Evolutionary conservation across 2,888 invertebrate genomes (phyloP).

Genomic region (Hypena proboscidalis): DNA sequence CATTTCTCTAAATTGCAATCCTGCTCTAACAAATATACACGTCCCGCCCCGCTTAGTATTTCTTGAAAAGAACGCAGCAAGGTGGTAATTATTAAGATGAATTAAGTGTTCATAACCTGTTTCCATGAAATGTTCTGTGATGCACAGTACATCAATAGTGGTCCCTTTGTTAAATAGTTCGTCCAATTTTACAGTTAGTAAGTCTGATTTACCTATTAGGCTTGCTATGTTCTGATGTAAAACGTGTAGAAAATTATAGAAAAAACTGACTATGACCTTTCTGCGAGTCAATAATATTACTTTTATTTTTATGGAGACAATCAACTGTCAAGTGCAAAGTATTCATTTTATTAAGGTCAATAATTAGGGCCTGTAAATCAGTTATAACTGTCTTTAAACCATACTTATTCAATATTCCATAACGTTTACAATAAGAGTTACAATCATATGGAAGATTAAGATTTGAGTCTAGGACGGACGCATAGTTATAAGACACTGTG

Average conservation of each 20-base stretch:
- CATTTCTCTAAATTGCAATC: not conserved
- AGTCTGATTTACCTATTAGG: too few relatives aligned
- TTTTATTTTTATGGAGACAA: not conserved
- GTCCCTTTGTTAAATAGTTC: not conserved
- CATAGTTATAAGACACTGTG: slow-evolving; percentile 1
- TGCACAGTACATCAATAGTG: not conserved
- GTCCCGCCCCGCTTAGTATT: not conserved
- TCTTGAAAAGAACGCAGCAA: not conserved
- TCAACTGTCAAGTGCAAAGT: not conserved
- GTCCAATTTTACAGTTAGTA: not conserved
- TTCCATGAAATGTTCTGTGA: not conserved
- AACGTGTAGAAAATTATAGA: not conserved
- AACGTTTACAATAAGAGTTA: not conserved
- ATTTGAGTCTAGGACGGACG: not conserved
- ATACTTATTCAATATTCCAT: not conserved
- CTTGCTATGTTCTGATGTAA: too few relatives aligned
- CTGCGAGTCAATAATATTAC: too few relatives aligned
- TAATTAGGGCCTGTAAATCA: not conserved
- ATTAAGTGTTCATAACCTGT: not conserved
- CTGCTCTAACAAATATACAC: not conserved
- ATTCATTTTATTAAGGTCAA: too few relatives aligned
- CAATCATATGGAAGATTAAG: not conserved
- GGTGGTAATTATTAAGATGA: not conserved
- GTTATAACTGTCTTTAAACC: not conserved
- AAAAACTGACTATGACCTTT: not conserved